A percentile compares a stretch with the other conserved stretches of the same genome.
These are phyloP conservation scores for Drosophila tropicalis DNA, from an alignment of 1,140 invertebrate species.

Conservation along the genomic window DNA sequence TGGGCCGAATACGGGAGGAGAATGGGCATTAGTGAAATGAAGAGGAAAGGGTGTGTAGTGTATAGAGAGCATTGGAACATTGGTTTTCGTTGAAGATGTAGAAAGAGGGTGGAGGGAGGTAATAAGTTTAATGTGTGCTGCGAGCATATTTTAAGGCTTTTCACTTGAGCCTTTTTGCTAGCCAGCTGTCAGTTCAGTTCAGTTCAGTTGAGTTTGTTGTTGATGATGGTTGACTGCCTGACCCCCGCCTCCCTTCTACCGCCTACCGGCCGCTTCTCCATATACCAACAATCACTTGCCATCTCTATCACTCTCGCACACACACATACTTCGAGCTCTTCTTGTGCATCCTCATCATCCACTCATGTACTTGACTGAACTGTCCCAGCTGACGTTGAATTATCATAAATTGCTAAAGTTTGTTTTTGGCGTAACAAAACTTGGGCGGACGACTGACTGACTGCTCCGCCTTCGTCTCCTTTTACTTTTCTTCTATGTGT, in stretches of 20 bases:
- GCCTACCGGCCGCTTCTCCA: background rate
- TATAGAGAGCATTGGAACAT: background rate
- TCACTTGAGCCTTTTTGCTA: constrained; percentile 60
- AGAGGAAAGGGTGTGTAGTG: background rate
- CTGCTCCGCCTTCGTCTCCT: constrained; percentile 19
- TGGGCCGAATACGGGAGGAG: constrained; percentile 8
- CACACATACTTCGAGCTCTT: constrained; percentile 36
- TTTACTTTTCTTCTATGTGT: constrained; percentile 15
- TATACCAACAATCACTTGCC: background rate
- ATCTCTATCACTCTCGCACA: background rate
- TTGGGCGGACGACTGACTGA: constrained; percentile 52
- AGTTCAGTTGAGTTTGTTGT: constrained; percentile 48
- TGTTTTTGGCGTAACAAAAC: constrained; percentile 80
- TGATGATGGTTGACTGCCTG: constrained; percentile 68
- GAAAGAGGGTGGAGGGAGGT: constrained; percentile 30
- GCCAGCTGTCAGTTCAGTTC: constrained; percentile 71
- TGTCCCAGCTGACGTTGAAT: constrained; percentile 82
- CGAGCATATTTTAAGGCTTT: constrained; percentile 73
- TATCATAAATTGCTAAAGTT: constrained; percentile 82
- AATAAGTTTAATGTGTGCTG: constrained; percentile 81
- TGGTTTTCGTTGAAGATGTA: background rate
- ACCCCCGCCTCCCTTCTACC: background rate
- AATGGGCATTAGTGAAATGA: constrained; percentile 21
- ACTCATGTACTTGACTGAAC: constrained; percentile 67
- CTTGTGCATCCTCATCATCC: constrained; percentile 38